Evolutionary conservation across 2,797 vertebrate species (phyloP).

Genomic region (Tinamus major): DNA sequence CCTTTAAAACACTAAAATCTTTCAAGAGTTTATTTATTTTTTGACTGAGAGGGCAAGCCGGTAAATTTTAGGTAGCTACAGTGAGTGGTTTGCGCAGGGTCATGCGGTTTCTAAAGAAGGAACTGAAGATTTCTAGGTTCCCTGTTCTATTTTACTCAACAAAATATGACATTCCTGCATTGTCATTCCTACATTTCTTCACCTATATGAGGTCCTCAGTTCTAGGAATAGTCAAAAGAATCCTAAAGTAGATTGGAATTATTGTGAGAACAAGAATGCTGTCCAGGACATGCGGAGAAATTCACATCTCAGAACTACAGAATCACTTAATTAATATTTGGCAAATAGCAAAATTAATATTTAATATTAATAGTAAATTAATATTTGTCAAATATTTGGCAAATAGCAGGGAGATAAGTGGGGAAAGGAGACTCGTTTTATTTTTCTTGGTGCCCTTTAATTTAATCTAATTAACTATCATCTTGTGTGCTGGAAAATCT

Average conservation of each 20-base stretch:
- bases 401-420: not conserved
- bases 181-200: fast-evolving
- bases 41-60: not conserved
- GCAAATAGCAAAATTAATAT: too few relatives aligned
- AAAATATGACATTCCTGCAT: fast-evolving
- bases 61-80: not conserved
- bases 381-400: too few relatives aligned
- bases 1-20: not conserved
- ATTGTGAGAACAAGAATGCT: not conserved
- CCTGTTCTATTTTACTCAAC: fast-evolving
- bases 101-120: not conserved
- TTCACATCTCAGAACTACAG: not conserved
- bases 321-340: not conserved
- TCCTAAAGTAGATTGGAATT: not conserved
- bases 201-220: fast-evolving
- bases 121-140: not conserved
- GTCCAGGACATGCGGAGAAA: not conserved
- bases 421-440: fast-evolving
- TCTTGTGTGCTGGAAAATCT: fast-evolving
- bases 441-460: not conserved
- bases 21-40: not conserved
- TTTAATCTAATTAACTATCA: not conserved
- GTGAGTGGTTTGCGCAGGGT: fast-evolving
- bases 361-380: too few relatives aligned
- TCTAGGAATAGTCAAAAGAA: not conserved